Conservation (phyloP, 2,113 vertebrate genomes). For the Scalopus aquaticus region DNA sequence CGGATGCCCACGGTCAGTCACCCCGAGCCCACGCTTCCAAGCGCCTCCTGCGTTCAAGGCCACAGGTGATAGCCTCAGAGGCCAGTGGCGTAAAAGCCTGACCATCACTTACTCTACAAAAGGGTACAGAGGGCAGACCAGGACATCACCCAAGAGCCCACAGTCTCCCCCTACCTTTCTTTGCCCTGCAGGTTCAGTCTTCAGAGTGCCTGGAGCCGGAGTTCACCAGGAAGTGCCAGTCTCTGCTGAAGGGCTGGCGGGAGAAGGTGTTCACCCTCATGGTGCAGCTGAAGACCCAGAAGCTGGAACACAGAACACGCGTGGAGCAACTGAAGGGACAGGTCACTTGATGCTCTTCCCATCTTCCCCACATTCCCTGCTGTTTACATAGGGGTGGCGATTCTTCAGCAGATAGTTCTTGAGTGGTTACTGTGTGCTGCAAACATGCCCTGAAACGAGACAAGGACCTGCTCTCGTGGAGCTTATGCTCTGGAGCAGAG, state of each 20-base stretch:
- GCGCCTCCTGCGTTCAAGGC: no score
- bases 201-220: conserved; percentile 61
- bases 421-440: not conserved
- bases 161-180: not conserved
- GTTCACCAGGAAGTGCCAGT: conserved; percentile 66
- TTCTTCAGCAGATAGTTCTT: not conserved
- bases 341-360: conserved; percentile 50
- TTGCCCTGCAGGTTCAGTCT: not conserved
- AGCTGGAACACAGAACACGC: conserved; percentile 72
- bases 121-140: not conserved
- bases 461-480: not conserved
- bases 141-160: not conserved
- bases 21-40: no score
- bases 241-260: conserved; percentile 79
- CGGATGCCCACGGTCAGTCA: no score
- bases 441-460: not conserved
- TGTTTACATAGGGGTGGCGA: not conserved
- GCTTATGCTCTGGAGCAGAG: not conserved
- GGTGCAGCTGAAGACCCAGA: conserved; percentile 84
- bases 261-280: conserved; percentile 84
- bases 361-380: not conserved
- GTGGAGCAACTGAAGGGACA: conserved; percentile 62
- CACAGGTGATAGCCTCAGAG: no score
- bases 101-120: no score
- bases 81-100: no score